A percentile compares a stretch with the other conserved stretches of the same genome.
Conservation (phyloP, 2,797 vertebrate genomes). For the Anisognathus igniventris region DNA sequence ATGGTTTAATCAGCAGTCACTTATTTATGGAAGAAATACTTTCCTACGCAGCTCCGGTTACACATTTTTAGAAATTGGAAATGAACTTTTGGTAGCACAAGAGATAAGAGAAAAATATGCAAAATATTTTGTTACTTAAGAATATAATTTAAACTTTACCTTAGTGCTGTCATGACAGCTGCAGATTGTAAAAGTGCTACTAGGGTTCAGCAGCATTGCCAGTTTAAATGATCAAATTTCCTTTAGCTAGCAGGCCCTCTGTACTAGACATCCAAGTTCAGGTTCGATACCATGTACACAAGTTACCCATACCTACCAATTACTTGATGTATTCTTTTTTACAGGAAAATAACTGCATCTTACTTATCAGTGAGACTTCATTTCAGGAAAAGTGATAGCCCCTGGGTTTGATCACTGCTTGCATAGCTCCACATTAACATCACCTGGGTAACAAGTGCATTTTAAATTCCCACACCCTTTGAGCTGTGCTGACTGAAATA, state of each 20-base stretch:
- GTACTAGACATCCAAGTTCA: background rate
- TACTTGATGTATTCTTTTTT: background rate
- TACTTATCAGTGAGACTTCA: background rate
- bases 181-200: background rate
- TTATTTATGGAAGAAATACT: background rate
- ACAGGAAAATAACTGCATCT: background rate
- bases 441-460: background rate
- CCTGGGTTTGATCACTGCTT: background rate
- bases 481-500: background rate
- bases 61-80: background rate
- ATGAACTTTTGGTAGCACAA: background rate
- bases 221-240: background rate
- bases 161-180: background rate
- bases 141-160: background rate
- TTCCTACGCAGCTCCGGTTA: background rate
- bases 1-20: background rate
- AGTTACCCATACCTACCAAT: background rate
- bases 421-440: background rate
- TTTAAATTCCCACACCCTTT: background rate
- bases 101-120: background rate
- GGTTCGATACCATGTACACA: rapidly evolving
- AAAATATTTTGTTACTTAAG: background rate
- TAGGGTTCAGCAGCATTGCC: background rate
- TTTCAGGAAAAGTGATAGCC: background rate
- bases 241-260: background rate